These are phyloP conservation scores for Drosophila peninsularis DNA, from an alignment of 2,888 invertebrate genomes.

Conservation along the genomic window DNA sequence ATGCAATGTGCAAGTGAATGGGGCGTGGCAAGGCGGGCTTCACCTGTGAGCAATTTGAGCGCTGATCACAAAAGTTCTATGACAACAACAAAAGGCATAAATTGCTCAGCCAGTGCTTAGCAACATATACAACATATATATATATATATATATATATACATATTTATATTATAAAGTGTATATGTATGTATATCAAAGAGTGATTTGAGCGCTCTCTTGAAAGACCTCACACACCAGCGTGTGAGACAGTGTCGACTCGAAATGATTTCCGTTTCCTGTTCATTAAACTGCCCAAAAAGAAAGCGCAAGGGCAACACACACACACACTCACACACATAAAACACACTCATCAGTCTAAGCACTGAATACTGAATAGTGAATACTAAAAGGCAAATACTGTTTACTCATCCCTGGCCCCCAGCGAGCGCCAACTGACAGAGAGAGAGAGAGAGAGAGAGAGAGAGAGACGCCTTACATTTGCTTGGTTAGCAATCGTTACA, in stretches of 20 bases:
- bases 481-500: conserved; percentile 59
- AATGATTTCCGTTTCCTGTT: conserved; percentile 76
- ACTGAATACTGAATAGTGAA: conserved; percentile 32
- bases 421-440: conserved; percentile 10
- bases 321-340: background rate
- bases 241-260: conserved; percentile 39
- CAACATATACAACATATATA: conserved; percentile 8
- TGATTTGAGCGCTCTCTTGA: conserved; percentile 19
- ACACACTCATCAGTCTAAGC: conserved; percentile 19
- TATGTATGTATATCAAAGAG: background rate
- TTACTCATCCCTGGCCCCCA: conserved; percentile 38
- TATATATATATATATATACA: background rate
- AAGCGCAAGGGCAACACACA: conserved; percentile 43
- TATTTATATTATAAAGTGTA: background rate
- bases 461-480: conserved; percentile 35
- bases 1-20: conserved; percentile 16
- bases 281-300: conserved; percentile 74
- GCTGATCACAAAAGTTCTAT: conserved; percentile 37
- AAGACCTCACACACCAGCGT: conserved; percentile 7
- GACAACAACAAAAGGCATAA: conserved; percentile 30
- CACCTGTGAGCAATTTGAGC: conserved; percentile 14
- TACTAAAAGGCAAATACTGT: conserved; percentile 22
- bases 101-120: conserved; percentile 25
- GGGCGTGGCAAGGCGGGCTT: conserved; percentile 9
- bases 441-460: conserved; percentile 11